Evolutionary conservation across 2,797 vertebrate species (phyloP), one percentile per base, ranked within the genome.

Genomic region (Mareca penelope): DNA sequence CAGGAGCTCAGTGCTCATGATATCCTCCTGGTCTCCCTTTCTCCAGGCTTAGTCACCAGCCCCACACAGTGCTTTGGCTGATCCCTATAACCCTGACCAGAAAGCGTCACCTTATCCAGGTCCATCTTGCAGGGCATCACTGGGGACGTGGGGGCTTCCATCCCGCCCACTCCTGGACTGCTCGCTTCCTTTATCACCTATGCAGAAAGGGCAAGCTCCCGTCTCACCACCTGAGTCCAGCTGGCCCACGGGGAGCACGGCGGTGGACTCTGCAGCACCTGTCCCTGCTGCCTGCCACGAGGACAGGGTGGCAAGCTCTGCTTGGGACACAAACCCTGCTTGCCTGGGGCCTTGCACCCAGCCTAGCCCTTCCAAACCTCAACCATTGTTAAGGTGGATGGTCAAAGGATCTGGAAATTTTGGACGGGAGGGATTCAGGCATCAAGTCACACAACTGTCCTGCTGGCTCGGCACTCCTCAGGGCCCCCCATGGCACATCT

Each of bases 111-210:
- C 98, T 99, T 99, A 94, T 99, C 99, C 68, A 98, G 96, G 86
- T 99, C 99, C 96, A 98, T 75, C 96, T 98, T 99, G 96, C 98
- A 98, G 10, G 98, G 98, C 95, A 99, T 97, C 71, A 98, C 98
- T 0, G 99, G 99, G 60, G 99, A 99, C 6, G 98, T 98, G 46
- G 98, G 98, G 50, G 95, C 97, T 40, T 98, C 98, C 26, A 96
- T 65, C 48, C 97, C 98, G 1, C 98, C 98, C 0, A 81, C 95
- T 89, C 98, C 92, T 0, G 98, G 97, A 83, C 97, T 98, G 96
- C 98, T 98, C 18, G 98, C 98, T 83, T 99, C 99, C 92, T 98
- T 98, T 93, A 99, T 99, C 93, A 99, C 98, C 99, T 99, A 97
- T 9, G 85, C 35, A 84, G 44, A 96, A 50, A 95, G 46, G 4